Conservation (phyloP, 2,113 vertebrate genomes). For the Eonycteris spelaea region DNA sequence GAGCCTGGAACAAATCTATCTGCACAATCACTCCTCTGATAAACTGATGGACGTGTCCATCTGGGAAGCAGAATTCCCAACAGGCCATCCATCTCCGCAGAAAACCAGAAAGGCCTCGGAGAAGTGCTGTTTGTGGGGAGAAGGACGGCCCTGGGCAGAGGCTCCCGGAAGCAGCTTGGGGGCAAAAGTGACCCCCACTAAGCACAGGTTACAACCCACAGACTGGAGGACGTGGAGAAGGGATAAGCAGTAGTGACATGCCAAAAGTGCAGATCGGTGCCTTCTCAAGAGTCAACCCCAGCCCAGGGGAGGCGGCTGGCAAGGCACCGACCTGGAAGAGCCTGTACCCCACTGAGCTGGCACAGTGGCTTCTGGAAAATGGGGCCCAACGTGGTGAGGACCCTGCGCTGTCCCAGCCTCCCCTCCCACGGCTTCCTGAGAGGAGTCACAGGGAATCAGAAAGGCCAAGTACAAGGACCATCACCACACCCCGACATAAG, state of each 20-base stretch:
- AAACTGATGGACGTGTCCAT: background rate
- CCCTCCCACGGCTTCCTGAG: background rate
- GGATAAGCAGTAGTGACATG: background rate
- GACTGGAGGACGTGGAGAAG: background rate
- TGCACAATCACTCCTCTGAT: background rate
- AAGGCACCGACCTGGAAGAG: background rate
- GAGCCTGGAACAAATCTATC: background rate
- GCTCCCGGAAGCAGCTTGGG: background rate
- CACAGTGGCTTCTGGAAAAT: background rate
- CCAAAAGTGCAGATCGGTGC: background rate
- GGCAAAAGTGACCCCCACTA: background rate
- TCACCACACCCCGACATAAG: accelerated
- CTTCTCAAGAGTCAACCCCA: background rate
- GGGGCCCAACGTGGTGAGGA: too few relatives aligned
- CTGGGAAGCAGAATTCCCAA: background rate
- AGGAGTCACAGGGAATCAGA: background rate
- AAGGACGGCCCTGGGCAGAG: background rate
- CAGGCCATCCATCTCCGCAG: background rate
- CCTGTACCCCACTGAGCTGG: background rate
- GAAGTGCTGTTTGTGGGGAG: too few relatives aligned
- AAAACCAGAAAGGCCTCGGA: background rate
- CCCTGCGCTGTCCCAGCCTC: background rate
- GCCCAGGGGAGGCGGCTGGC: too few relatives aligned
- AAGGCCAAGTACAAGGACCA: background rate
- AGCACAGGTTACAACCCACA: background rate